Evolutionary conservation across 2,797 vertebrate genomes (phyloP), one percentile per base, ranked within the genome.

Genomic region (Coendou prehensilis): DNA sequence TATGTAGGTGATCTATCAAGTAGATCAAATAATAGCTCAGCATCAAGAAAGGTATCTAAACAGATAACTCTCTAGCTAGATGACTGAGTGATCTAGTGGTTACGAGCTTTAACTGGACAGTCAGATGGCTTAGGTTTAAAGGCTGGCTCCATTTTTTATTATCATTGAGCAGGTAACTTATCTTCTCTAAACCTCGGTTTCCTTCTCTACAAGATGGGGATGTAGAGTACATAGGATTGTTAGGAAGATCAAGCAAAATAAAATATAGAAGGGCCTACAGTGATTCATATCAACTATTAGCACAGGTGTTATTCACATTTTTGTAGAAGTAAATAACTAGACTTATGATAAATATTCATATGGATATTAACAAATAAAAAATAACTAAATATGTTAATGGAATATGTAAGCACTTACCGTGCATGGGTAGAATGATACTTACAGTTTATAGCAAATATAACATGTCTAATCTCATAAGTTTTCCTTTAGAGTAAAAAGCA

Each of bases 341-440:
- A 90, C 64, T 7, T 73, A 8, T 78, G 33, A 75, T 67, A 57
- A 37, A 56, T 54, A 47, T 76, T 89, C 71, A 52, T 14, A 64
- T 6, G 75, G n/a, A 61, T n/a, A 82, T 89, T 84, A 90, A 50
- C 33, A 91, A 92, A 26, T 91, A 0, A 47, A 86, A 97, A 86
- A 87, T 93, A 76, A 82, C 41, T 84, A 6, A 81, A 87, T 89
- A 47, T 87, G 37, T 59, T 88, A 78, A 82, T 28, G 23, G 57
- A 91, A 95, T 94, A 71, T 41, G 69, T 41, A 78, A 89, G 13
- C 33, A 81, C 76, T 94, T 86, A 63, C 69, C 89, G 30, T 89
- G 23, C 6, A 28, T 84, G 52, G 30, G 41, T 26, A 61, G 47
- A 91, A 41, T 89, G 63, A 15, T 91, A 80, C 20, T 96, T 86